Base-by-base conservation (phyloP, 2,888 invertebrate species). In the Watsonalla cultraria region DNA sequence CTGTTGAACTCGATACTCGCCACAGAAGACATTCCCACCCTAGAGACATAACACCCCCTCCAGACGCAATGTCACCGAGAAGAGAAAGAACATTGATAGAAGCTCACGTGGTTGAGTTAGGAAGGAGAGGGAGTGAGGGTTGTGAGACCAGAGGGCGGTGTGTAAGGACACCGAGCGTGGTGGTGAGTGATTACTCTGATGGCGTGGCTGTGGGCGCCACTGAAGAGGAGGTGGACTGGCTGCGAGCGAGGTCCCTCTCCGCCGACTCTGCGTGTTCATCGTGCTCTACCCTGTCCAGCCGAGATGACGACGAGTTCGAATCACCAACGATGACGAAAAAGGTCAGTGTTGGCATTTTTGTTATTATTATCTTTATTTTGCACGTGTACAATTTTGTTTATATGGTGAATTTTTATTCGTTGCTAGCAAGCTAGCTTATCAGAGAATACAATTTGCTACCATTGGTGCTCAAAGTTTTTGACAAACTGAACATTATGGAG, bases 101-200 rank as follows among this genome's bases (percentile, higher is more conserved):
- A 90, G 77, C 88, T 87, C 75, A 91, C 90, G 73, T 94, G 87
- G 84, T 94, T 86, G 74, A 92, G 67, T 74, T 90, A 58, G 92
- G 92, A 45, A 86, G 92, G 71, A 78, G 92, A 54, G 83, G 88
- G 46, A 89, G 90, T 67, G 90, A 90, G 64, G 90, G 91, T 64
- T 74, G 83, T 60, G 86, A 88, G 70, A 80, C 90, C 62, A 73
- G 92, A 61, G 90, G 84, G 66, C 72, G 89, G 70, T 95, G 94
- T 68, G 95, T 95, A 81, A 87, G 96, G 56, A 96, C 96, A 0
- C 97, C 97, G 0, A 96, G 96, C 54, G 96, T 97, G 48, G 96
- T 97, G 5, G 96, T 97, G 46, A 96, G 96, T 72, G 97, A 97
- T 78, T 96, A 96, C 73, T 96, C 96, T 0, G 96, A 96, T 71